Base-by-base conservation (phyloP, 2,888 invertebrate species). In the Ormyrus rosae region DNA sequence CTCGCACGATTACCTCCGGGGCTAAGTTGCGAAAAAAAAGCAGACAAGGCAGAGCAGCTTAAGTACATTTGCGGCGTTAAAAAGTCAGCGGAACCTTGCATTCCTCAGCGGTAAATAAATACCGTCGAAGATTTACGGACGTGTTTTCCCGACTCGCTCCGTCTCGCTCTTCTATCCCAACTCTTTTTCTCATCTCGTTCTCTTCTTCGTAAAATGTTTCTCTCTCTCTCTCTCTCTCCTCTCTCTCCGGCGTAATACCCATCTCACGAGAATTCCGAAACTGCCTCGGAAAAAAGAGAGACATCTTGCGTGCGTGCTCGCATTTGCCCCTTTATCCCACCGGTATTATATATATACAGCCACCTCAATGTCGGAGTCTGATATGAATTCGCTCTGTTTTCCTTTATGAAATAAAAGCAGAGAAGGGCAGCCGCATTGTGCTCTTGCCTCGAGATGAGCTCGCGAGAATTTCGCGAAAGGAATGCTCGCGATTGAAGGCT, bases 361-460 rank as follows among this genome's bases (percentile, higher is more conserved):
- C 48, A 76, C 63, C 60, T 61, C 69, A 50, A 69, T 56, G 56
- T 13, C 68, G 51, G n/a, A 10, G 45, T 51, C 53, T 1, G 60
- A 46, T 63, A 69, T 55, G 48, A 61, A 48, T 48, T 69, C 8
- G 48, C 60, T 71, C 63, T 63, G 63, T 69, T 76, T 60, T 76
- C 76, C 69, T 76, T 76, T 63, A 76, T 63, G 63, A 69, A 69
- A 69, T 63, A 69, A 63, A 64, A 56, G 75, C 45, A 56, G 34
- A 58, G 1, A 63, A 45, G 7, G 45, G 5, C 10, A 6, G 8
- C 8, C 53, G 51, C 53, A 72, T 72, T 63, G 72, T 63, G 34
- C n/a, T 65, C 46, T 19, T 19, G 9, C 11, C 50, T 34, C 7
- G 6, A 45, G 19, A 60, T 64, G 46, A 72, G 63, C 63, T 72